phyloP scores from a whole-genome alignment of 2,888 invertebrate genomes.

The Choreutis nemorana region DNA sequence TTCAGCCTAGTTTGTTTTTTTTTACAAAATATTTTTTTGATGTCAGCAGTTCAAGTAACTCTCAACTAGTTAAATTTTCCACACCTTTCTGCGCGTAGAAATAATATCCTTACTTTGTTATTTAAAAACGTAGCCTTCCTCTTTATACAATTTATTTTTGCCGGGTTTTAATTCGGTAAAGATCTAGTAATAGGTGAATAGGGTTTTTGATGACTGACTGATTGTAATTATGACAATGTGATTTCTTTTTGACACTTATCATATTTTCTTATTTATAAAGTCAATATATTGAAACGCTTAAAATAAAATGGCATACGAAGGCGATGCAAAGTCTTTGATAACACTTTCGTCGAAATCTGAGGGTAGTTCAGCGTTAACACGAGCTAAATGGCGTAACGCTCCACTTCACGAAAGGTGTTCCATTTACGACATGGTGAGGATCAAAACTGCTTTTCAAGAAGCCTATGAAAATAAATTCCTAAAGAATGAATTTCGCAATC shows the following conservation, averaged over 20 bases:
- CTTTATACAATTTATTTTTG: too few relatives aligned
- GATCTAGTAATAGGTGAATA: too few relatives aligned
- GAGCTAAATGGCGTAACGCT: slow-evolving; percentile 28
- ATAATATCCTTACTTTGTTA: too few relatives aligned
- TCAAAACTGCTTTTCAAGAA: slow-evolving; percentile 50
- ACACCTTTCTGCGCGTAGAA: too few relatives aligned
- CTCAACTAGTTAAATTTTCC: too few relatives aligned
- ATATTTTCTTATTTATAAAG: slow-evolving; percentile 3
- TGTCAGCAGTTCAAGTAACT: too few relatives aligned
- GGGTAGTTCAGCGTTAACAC: slow-evolving; percentile 26
- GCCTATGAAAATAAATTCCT: slow-evolving; percentile 44
- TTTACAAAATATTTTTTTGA: not conserved
- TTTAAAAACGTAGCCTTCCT: too few relatives aligned
- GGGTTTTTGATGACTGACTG: too few relatives aligned
- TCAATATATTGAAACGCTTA: too few relatives aligned
- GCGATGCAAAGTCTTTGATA: slow-evolving; percentile 36
- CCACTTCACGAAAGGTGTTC: slow-evolving; percentile 48
- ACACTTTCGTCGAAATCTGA: slow-evolving; percentile 37
- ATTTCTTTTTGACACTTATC: too few relatives aligned
- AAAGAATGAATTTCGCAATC: slow-evolving; percentile 40
- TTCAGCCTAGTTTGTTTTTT: not conserved
- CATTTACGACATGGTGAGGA: slow-evolving; percentile 44
- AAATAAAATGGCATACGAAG: slow-evolving; percentile 31
- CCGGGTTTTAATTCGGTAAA: too few relatives aligned
- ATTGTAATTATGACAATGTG: too few relatives aligned